Evolutionary conservation across 1,140 invertebrate species (phyloP), one percentile per base, ranked within the genome.

Genomic region (Drosophila nannoptera): DNA sequence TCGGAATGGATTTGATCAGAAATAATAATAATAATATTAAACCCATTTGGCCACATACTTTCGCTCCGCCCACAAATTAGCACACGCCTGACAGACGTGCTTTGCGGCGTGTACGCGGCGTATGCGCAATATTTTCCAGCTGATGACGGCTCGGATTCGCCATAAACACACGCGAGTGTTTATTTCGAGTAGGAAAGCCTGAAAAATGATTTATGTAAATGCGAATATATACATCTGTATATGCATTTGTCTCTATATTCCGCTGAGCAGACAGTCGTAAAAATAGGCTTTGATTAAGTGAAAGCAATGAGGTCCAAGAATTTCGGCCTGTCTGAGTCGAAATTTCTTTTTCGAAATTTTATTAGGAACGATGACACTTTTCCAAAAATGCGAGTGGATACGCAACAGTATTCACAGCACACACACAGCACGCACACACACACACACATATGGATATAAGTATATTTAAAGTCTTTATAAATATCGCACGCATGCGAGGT

Each of bases 341-440:
- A 56, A 40, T 59, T 67, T 64, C 32, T 43, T 75, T 64, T 60
- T 49, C 64, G 48, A 49, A 60, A 36, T 64, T 67, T 43, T 71
- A 77, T 80, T 74, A 70, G 64, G 64, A 63, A 64, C 54, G 58
- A 64, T 84, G 80, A 84, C 73, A 84, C 63, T 77, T 61, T 84
- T 84, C 80, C 69, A 84, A 78, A 84, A 72, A 77, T 75, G n/a
- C 4, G 70, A 77, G 71, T 74, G 75, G 45, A 12, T 50, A 11
- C 31, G 12, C 60, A 67, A 40, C 11, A 40, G 11, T n/a, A n/a
- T n/a, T n/a, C n/a, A n/a, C n/a, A n/a, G n/a, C n/a, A n/a, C n/a
- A n/a, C 36, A 74, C 49, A 54, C 49, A 58, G 33, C 12, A 32
- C 4, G 35, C 43, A 49, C 58, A 50, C 31, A 45, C 5, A 46